Conservation (phyloP, 2,113 vertebrate genomes). For the Psittacula cyanocephala region DNA sequence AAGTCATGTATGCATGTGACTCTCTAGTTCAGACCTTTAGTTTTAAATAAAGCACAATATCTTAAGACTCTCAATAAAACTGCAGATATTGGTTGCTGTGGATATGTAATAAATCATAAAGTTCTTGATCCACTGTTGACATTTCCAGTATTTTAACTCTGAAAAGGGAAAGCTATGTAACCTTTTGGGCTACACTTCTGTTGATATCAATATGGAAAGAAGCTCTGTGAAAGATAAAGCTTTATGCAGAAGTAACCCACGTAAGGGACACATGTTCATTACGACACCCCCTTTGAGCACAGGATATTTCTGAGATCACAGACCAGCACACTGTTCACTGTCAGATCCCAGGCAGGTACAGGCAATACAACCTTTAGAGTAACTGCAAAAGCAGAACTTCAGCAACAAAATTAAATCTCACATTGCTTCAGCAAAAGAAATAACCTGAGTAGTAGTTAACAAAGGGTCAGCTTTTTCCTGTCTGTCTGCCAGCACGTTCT, state of each 20-base stretch:
- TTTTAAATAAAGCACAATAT: neutral
- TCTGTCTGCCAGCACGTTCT: neutral
- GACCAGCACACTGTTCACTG: neutral
- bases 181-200: neutral
- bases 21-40: neutral
- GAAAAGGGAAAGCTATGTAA: neutral
- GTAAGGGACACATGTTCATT: neutral
- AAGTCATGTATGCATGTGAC: neutral
- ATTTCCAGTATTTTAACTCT: neutral
- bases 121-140: neutral
- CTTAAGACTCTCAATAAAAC: neutral
- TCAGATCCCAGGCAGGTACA: neutral
- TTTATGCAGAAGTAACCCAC: neutral
- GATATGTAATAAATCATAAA: neutral
- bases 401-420: neutral
- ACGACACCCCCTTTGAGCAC: fast-evolving
- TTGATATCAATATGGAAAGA: neutral
- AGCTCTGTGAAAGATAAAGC: neutral
- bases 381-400: neutral
- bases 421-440: neutral
- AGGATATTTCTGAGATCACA: neutral
- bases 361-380: neutral
- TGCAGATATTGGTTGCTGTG: neutral
- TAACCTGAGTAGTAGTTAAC: neutral
- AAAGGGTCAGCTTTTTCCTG: neutral